Evolutionary conservation across 1,140 invertebrate species (phyloP).

Genomic region (Argopecten irradians): DNA sequence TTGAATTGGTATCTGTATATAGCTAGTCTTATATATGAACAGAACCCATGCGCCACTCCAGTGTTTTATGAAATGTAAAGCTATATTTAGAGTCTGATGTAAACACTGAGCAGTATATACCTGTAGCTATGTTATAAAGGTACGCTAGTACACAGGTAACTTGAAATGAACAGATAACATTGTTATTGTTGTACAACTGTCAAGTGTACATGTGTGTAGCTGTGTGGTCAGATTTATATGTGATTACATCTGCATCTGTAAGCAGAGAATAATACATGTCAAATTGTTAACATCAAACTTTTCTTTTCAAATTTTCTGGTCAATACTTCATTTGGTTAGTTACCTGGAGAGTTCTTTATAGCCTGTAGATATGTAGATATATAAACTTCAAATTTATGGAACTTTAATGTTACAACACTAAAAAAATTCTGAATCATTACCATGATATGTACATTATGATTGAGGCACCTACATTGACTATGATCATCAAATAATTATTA

Average conservation of each 20-base stretch:
- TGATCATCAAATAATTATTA: too few relatives aligned
- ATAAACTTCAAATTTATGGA: not conserved
- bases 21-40: too few relatives aligned
- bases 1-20: too few relatives aligned
- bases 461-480: too few relatives aligned
- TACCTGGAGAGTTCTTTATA: too few relatives aligned
- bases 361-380: not conserved
- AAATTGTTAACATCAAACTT: not conserved
- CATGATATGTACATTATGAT: too few relatives aligned
- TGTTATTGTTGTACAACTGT: not conserved
- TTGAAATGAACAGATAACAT: not conserved
- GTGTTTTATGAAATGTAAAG: not conserved
- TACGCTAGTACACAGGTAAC: not conserved
- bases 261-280: too few relatives aligned
- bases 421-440: too few relatives aligned
- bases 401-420: not conserved
- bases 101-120: not conserved
- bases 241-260: too few relatives aligned
- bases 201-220: too few relatives aligned
- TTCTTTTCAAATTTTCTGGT: not conserved
- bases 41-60: too few relatives aligned
- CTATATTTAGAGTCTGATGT: constrained; percentile 11
- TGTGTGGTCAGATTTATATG: too few relatives aligned
- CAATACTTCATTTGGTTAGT: not conserved
- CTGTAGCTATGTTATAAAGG: not conserved